A percentile compares a stretch with the other conserved stretches of the same genome.
These are phyloP conservation scores for Heliconius aoede DNA, from an alignment of 2,888 invertebrate genomes.

Conservation along the genomic window DNA sequence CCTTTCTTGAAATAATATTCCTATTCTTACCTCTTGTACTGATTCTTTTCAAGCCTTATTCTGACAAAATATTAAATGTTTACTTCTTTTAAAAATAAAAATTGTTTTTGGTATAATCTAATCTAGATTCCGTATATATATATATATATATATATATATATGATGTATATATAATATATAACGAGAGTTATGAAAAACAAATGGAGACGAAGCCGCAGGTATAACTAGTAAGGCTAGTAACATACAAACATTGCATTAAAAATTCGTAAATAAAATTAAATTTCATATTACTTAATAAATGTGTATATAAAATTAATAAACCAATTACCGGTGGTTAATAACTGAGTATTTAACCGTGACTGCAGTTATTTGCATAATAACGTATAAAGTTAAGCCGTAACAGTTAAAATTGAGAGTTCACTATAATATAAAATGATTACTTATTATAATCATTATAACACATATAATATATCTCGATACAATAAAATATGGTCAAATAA, in stretches of 20 bases:
- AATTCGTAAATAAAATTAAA: conserved; percentile 12
- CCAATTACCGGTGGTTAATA: conserved; percentile 20
- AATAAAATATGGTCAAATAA: not conserved
- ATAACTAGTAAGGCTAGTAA: not conserved
- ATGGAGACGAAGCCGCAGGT: not conserved
- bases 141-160: no score
- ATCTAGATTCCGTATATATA: no score
- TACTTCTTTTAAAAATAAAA: conserved; percentile 34
- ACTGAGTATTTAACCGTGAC: conserved; percentile 29
- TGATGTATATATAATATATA: no score
- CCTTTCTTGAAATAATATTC: conserved; percentile 63
- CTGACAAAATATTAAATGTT: conserved; percentile 52
- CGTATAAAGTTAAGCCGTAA: conserved; percentile 17
- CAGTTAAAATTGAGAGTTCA: conserved; percentile 8
- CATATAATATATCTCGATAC: not conserved
- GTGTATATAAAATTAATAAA: conserved; percentile 25
- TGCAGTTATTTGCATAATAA: conserved; percentile 18
- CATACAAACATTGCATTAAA: conserved; percentile 7
- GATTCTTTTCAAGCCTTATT: conserved; percentile 67
- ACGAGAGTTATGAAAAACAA: no score
- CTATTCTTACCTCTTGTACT: conserved; percentile 70
- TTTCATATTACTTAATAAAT: conserved; percentile 18
- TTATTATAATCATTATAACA: not conserved
- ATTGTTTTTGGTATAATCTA: not conserved
- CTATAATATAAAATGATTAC: not conserved